Evolutionary conservation across 1,140 invertebrate species (phyloP).

Genomic region (Lucilia sericata): DNA sequence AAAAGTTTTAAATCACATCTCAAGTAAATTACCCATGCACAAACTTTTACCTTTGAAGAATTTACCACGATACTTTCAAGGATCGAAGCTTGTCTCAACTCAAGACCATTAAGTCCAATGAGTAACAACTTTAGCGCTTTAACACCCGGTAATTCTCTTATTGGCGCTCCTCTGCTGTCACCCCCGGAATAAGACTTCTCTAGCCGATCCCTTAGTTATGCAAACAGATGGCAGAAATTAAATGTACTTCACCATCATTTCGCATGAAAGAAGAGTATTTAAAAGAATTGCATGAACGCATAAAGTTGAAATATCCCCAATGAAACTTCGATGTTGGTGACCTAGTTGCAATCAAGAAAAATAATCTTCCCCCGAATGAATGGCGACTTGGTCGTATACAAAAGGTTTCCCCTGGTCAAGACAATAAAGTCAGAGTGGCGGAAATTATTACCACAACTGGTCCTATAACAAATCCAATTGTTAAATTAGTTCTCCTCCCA

Average conservation of each 20-base stretch:
- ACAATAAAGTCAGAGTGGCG: too few relatives aligned
- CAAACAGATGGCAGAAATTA: not conserved
- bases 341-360: not conserved
- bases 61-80: not conserved
- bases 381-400: not conserved
- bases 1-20: slow-evolving; percentile 12
- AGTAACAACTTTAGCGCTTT: slow-evolving; percentile 51
- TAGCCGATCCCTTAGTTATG: not conserved
- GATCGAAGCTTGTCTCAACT: slow-evolving; percentile 58
- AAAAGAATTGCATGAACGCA: slow-evolving; percentile 6
- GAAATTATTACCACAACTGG: not conserved
- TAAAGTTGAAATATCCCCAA: not conserved
- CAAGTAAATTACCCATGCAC: not conserved
- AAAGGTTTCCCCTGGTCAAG: too few relatives aligned
- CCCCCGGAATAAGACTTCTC: not conserved
- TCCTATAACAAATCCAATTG: not conserved
- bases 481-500: not conserved
- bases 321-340: not conserved
- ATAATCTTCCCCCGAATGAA: not conserved
- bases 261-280: slow-evolving; percentile 8
- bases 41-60: slow-evolving; percentile 7
- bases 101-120: slow-evolving; percentile 55
- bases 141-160: slow-evolving; percentile 50
- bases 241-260: not conserved
- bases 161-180: too few relatives aligned